These are phyloP conservation scores for Apostichopus parvimensis DNA, from an alignment of 35 echinoderm and acorn worm species.

Conservation along the genomic window DNA sequence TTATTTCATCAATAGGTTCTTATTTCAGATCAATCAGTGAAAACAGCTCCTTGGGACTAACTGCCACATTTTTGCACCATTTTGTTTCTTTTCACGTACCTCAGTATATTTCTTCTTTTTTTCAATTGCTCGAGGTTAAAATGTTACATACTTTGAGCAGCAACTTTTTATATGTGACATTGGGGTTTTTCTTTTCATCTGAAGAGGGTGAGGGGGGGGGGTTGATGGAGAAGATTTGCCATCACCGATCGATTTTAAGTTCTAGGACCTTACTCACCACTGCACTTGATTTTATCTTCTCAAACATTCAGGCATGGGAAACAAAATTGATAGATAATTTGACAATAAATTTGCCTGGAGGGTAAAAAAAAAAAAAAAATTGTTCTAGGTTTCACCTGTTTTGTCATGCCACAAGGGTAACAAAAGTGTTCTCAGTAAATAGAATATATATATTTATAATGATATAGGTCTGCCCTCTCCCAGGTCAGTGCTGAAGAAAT, in stretches of 20 bases:
- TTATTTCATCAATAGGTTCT: neutral
- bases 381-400: neutral
- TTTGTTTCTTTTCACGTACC: neutral
- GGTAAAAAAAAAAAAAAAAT: neutral
- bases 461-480: too few relatives aligned
- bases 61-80: neutral
- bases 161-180: too few relatives aligned
- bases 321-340: conserved; percentile 3
- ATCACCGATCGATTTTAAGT: too few relatives aligned
- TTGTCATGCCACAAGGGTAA: neutral
- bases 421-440: neutral
- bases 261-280: too few relatives aligned
- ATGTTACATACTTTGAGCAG: too few relatives aligned
- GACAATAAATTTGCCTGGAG: conserved; percentile 22
- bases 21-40: neutral
- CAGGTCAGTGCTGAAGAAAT: neutral
- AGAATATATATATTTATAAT: too few relatives aligned
- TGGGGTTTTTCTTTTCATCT: too few relatives aligned
- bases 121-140: neutral
- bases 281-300: too few relatives aligned
- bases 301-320: conserved; percentile 15
- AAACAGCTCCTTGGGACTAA: neutral
- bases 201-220: too few relatives aligned
- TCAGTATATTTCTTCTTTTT: neutral
- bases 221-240: too few relatives aligned